A percentile compares a stretch with the other conserved stretches of the same genome.
Conservation (phyloP, 1,140 invertebrate genomes). For the Globodera rostochiensis region DNA sequence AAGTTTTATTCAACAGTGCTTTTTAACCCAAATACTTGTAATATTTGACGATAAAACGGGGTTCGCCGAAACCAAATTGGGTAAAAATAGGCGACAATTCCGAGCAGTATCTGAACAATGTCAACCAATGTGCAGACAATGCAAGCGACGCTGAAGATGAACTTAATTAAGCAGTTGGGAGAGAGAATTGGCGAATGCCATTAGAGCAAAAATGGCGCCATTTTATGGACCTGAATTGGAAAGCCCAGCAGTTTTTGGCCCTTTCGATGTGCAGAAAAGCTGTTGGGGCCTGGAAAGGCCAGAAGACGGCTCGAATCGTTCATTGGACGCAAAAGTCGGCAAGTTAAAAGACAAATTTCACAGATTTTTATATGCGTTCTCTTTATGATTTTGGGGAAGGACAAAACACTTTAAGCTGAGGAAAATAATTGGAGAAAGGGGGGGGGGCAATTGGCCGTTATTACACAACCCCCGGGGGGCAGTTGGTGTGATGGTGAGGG, state of each 20-base stretch:
- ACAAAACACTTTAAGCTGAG: too few relatives aligned
- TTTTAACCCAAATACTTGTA: neutral
- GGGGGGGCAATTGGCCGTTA: too few relatives aligned
- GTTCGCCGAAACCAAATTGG: conserved; percentile 23
- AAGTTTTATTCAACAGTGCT: neutral
- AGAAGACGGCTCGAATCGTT: neutral
- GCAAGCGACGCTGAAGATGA: conserved; percentile 9
- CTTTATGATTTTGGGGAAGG: too few relatives aligned
- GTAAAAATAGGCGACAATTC: conserved; percentile 17
- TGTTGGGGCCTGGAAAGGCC: neutral
- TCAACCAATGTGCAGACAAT: conserved; percentile 23
- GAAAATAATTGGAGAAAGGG: too few relatives aligned
- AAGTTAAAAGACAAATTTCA: too few relatives aligned
- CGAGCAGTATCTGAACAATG: conserved; percentile 21
- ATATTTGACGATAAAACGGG: conserved; percentile 23
- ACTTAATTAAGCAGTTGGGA: neutral
- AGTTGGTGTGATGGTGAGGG: neutral
- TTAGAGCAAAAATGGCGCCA: too few relatives aligned
- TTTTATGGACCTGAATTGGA: neutral
- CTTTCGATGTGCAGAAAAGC: neutral
- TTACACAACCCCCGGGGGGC: too few relatives aligned
- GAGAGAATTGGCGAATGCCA: neutral
- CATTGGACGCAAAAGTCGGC: neutral
- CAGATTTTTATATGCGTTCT: too few relatives aligned
- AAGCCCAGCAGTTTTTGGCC: neutral